Percentiles rank a stretch among this genome's conserved stretches.
Evolutionary conservation across 2,113 vertebrate species (phyloP).

Genomic region (Zosterops japonicus): DNA sequence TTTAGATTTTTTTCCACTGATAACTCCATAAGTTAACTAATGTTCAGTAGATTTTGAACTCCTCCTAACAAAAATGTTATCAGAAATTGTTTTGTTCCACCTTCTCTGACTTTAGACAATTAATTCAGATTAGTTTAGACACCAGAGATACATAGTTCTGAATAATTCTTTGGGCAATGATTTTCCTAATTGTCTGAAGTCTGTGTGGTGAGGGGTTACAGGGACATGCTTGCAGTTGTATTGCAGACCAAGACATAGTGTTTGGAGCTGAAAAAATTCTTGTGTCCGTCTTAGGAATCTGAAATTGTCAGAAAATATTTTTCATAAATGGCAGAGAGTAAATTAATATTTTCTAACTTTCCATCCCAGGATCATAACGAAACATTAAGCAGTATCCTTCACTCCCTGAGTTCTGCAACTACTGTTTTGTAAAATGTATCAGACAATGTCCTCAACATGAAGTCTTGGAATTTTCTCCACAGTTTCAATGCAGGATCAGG

Average conservation of each 20-base stretch:
- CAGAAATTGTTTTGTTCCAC: background rate
- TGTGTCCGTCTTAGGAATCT: background rate
- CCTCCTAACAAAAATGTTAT: background rate
- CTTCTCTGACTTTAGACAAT: background rate
- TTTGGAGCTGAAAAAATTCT: background rate
- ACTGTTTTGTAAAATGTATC: background rate
- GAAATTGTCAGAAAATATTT: background rate
- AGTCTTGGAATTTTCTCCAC: background rate
- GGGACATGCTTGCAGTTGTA: rapidly evolving
- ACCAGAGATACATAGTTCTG: background rate
- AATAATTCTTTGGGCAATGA: background rate
- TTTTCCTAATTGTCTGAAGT: background rate
- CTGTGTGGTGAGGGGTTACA: background rate
- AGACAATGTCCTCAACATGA: background rate
- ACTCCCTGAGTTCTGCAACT: background rate
- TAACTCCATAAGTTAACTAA: background rate
- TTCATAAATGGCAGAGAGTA: background rate
- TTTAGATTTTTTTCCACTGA: background rate
- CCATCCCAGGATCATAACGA: background rate
- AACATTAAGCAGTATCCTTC: background rate
- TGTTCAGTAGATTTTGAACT: background rate
- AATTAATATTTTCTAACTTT: background rate
- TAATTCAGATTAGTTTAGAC: background rate
- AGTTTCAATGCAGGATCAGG: background rate
- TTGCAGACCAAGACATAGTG: background rate